These are phyloP conservation scores for Gouania willdenowi DNA, from an alignment of 2,797 vertebrate species.

Conservation along the genomic window DNA sequence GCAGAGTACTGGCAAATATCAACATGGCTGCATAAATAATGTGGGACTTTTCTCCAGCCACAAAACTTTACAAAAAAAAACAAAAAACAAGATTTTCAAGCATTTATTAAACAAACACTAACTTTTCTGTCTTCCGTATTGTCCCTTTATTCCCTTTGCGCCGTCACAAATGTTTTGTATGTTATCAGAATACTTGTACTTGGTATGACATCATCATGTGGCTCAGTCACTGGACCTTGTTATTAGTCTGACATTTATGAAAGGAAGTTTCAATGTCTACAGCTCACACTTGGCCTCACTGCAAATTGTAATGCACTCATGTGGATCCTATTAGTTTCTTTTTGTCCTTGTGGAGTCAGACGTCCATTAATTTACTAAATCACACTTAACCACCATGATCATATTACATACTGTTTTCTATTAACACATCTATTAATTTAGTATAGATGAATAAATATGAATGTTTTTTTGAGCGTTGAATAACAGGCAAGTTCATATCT, in stretches of 20 bases:
- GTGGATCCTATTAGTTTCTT: constrained; percentile 84
- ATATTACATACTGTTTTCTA: constrained; percentile 89
- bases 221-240: constrained; percentile 29
- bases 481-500: constrained; percentile 92
- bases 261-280: constrained; percentile 66
- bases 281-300: constrained; percentile 63
- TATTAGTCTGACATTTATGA: constrained; percentile 44
- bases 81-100: too few species aligned
- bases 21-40: too few species aligned
- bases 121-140: too few species aligned
- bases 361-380: constrained; percentile 98
- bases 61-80: too few species aligned
- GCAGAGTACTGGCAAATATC: too few species aligned
- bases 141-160: too few species aligned
- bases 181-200: constrained; percentile 27
- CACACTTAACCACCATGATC: constrained; percentile 92
- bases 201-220: constrained; percentile 32
- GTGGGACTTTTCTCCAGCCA: too few species aligned
- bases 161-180: constrained; percentile 1
- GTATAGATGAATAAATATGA: constrained; percentile 98
- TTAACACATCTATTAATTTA: constrained; percentile 97
- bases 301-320: constrained; percentile 71
- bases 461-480: constrained; percentile 97
- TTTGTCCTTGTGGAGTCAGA: constrained; percentile 87
- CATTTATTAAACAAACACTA: too few species aligned